phyloP scores from a whole-genome alignment of 2,888 invertebrate genomes.

The Sisyra terminalis region DNA sequence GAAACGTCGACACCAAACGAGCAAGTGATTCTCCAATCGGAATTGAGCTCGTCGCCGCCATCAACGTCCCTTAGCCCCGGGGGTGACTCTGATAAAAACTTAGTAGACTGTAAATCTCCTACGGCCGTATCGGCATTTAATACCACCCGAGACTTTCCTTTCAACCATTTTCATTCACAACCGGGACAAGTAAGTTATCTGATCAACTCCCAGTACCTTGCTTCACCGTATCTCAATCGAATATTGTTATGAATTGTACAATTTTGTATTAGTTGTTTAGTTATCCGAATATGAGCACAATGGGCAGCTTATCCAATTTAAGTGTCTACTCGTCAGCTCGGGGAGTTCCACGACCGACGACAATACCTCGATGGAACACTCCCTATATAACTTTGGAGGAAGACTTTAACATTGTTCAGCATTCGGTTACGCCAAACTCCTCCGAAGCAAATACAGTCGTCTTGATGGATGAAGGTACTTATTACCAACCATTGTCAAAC shows the following conservation, averaged over 20 bases:
- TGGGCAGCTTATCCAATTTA: slow-evolving; percentile 61
- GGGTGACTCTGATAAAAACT: slow-evolving; percentile 22
- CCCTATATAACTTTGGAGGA: slow-evolving; percentile 83
- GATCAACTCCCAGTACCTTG: not conserved
- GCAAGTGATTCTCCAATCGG: slow-evolving; percentile 22
- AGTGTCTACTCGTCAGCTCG: slow-evolving; percentile 66
- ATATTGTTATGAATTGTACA: slow-evolving; percentile 9
- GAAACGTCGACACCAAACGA: slow-evolving; percentile 26
- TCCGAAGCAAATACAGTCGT: slow-evolving; percentile 52
- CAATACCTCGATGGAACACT: slow-evolving; percentile 63
- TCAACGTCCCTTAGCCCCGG: slow-evolving; percentile 25
- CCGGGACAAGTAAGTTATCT: slow-evolving; percentile 54
- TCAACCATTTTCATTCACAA: slow-evolving; percentile 88
- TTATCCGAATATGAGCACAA: slow-evolving; percentile 74
- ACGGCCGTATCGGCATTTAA: slow-evolving; percentile 20
- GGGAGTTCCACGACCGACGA: slow-evolving; percentile 43
- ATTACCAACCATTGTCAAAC: slow-evolving; percentile 1
- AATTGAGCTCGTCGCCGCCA: slow-evolving; percentile 25
- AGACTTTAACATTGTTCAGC: slow-evolving; percentile 88
- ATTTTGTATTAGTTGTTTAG: slow-evolving; percentile 62
- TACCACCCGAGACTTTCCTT: slow-evolving; percentile 52
- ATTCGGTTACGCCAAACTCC: slow-evolving; percentile 38
- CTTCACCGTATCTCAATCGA: too few relatives aligned
- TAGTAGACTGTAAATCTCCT: slow-evolving; percentile 14
- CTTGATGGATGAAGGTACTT: slow-evolving; percentile 63